Evolutionary conservation across 2,888 invertebrate genomes (phyloP).

Genomic region (Hypercompe scribonia): DNA sequence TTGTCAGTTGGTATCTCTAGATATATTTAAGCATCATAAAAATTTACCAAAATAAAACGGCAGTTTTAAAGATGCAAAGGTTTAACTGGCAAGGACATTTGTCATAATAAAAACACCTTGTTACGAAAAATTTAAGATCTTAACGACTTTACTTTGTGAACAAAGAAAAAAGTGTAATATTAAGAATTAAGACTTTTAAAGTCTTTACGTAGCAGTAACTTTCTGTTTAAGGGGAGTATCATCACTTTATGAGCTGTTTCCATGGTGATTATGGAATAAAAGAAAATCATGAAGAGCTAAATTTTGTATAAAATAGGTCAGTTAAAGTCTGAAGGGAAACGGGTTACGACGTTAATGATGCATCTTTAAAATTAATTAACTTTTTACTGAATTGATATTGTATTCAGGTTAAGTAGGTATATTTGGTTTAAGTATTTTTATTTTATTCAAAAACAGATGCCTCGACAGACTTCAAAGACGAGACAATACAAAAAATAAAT

Average conservation of each 20-base stretch:
- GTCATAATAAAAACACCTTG: slow-evolving; percentile 36
- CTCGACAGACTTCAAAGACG: no score
- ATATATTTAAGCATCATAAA: slow-evolving; percentile 17
- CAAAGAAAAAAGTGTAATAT: slow-evolving; percentile 26
- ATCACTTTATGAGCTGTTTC: slow-evolving; percentile 22
- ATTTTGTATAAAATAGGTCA: slow-evolving; percentile 15
- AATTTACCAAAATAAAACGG: slow-evolving; percentile 7
- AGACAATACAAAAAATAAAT: no score
- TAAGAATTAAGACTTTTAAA: slow-evolving; percentile 25
- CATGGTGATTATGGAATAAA: slow-evolving; percentile 25
- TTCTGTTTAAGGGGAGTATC: slow-evolving; percentile 25
- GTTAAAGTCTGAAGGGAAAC: slow-evolving; percentile 38
- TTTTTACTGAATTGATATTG: not conserved
- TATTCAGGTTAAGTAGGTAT: not conserved
- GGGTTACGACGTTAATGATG: slow-evolving; percentile 46
- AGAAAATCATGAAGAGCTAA: slow-evolving; percentile 20
- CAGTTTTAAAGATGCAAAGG: slow-evolving; percentile 26
- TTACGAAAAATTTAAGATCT: slow-evolving; percentile 33
- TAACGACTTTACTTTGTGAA: slow-evolving; percentile 32
- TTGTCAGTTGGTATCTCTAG: no score
- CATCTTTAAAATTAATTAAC: slow-evolving; percentile 11
- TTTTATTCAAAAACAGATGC: not conserved
- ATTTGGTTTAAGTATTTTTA: not conserved
- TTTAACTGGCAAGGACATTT: slow-evolving; percentile 28
- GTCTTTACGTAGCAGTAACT: slow-evolving; percentile 18